Evolutionary conservation across 2,888 invertebrate genomes (phyloP).

Genomic region (Apantesis nais): DNA sequence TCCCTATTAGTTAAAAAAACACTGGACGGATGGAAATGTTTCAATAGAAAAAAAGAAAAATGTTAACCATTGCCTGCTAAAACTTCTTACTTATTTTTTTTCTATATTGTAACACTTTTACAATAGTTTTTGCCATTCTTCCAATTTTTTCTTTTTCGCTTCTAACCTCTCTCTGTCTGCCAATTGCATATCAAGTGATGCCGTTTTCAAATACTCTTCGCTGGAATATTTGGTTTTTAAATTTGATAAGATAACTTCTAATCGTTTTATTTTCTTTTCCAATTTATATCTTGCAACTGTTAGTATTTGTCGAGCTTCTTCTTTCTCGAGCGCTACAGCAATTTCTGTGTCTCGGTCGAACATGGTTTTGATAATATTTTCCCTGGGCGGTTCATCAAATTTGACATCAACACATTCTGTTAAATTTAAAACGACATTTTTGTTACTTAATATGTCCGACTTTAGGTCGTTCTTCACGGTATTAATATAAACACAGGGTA

Average conservation of each 20-base stretch:
- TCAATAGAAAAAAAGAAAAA: too few species aligned
- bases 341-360: slow-evolving; percentile 67
- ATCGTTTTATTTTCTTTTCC: slow-evolving; percentile 62
- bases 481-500: slow-evolving; percentile 63
- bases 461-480: slow-evolving; percentile 57
- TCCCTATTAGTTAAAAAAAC: too few species aligned
- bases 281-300: slow-evolving; percentile 62
- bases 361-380: slow-evolving; percentile 59
- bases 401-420: slow-evolving; percentile 57
- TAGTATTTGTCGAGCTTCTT: slow-evolving; percentile 59
- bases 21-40: too few species aligned
- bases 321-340: slow-evolving; percentile 63
- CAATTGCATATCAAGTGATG: slow-evolving; percentile 56
- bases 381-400: slow-evolving; percentile 47
- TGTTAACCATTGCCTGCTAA: too few species aligned
- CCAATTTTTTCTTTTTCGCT: slow-evolving; percentile 64
- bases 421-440: slow-evolving; percentile 60
- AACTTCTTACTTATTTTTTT: too few species aligned
- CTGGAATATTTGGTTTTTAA: slow-evolving; percentile 64
- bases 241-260: slow-evolving; percentile 62
- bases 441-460: slow-evolving; percentile 64
- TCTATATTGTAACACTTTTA: slow-evolving; percentile 19
- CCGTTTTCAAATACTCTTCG: slow-evolving; percentile 53
- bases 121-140: slow-evolving; percentile 68
- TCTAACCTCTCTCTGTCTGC: slow-evolving; percentile 64